These are phyloP conservation scores for Emydocephalus ijimae DNA, from an alignment of 2,113 vertebrate species.

Conservation along the genomic window DNA sequence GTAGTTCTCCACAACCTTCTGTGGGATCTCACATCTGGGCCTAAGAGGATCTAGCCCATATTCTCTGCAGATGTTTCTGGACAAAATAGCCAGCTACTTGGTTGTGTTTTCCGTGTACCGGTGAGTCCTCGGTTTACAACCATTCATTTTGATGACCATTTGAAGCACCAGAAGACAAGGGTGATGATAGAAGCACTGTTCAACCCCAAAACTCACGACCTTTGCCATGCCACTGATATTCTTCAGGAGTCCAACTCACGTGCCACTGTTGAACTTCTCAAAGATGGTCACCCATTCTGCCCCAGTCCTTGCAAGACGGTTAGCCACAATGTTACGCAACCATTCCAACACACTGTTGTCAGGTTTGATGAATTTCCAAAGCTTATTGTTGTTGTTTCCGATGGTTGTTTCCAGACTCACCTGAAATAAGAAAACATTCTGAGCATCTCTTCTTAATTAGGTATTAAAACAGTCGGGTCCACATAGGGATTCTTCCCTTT, in stretches of 20 bases:
- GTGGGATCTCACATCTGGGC: too few relatives aligned
- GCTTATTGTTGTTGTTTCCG: slow-evolving; percentile 81
- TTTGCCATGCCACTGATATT: too few relatives aligned
- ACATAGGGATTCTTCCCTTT: background rate
- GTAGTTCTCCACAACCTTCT: too few relatives aligned
- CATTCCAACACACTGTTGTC: slow-evolving; percentile 82
- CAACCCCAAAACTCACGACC: background rate
- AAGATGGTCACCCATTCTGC: slow-evolving; percentile 79
- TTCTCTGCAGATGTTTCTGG: too few relatives aligned
- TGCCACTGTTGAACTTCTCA: slow-evolving; percentile 89
- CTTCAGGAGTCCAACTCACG: slow-evolving; percentile 68
- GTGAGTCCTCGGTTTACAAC: too few relatives aligned
- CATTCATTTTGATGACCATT: too few relatives aligned
- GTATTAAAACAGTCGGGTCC: too few relatives aligned
- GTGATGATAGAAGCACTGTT: background rate
- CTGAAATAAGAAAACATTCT: slow-evolving; percentile 57
- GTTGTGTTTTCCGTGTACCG: too few relatives aligned
- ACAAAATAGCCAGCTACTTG: too few relatives aligned
- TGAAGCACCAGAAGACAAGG: background rate
- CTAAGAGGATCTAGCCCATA: too few relatives aligned
- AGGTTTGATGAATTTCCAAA: slow-evolving; percentile 85
- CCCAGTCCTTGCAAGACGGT: slow-evolving; percentile 79
- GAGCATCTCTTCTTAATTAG: background rate
- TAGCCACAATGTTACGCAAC: slow-evolving; percentile 89
- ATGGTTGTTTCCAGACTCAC: slow-evolving; percentile 92